Evolutionary conservation across 2,888 invertebrate species (phyloP).

Genomic region (Tenodera sinensis): DNA sequence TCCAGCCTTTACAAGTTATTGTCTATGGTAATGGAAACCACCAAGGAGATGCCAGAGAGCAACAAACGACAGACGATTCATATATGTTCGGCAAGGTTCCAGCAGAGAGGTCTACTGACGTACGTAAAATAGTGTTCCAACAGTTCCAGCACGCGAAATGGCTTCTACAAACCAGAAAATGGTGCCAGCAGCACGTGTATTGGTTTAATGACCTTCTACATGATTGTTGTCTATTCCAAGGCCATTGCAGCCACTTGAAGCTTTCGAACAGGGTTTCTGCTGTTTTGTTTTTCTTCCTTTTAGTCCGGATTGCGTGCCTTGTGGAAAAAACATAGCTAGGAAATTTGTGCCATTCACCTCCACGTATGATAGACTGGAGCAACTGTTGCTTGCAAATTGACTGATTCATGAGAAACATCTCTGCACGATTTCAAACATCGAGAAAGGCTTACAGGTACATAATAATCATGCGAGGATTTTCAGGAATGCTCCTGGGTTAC

Average conservation of each 20-base stretch:
- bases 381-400: too few relatives aligned
- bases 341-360: not conserved
- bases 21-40: too few relatives aligned
- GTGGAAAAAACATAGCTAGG: not conserved
- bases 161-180: not conserved
- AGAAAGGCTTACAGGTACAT: too few relatives aligned
- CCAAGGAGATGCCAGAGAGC: too few relatives aligned
- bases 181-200: not conserved
- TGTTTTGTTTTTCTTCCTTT: not conserved
- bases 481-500: too few relatives aligned
- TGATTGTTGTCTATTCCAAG: not conserved
- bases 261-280: not conserved
- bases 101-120: not conserved
- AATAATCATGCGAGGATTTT: too few relatives aligned
- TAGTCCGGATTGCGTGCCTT: not conserved
- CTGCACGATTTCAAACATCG: too few relatives aligned
- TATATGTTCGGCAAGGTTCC: not conserved
- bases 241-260: not conserved
- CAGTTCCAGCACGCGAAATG: not conserved
- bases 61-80: too few relatives aligned
- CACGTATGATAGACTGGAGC: not conserved
- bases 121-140: too few relatives aligned
- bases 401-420: not conserved
- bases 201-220: not conserved
- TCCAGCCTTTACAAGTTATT: too few relatives aligned